Conservation (phyloP, 1,140 invertebrate genomes). For the Asobara japonica region DNA sequence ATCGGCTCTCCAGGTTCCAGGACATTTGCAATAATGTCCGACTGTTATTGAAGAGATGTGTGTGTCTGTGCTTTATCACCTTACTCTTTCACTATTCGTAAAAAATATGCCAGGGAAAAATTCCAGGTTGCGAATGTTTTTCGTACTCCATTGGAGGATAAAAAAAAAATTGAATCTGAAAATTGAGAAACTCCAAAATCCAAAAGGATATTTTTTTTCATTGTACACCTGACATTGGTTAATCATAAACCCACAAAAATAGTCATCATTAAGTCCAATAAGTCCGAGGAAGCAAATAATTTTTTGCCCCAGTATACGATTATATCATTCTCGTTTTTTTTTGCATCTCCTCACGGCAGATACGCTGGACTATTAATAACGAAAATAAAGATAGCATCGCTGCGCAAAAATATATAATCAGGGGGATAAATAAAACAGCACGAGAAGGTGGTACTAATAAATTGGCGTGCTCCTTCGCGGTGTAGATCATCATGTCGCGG, state of each 20-base stretch:
- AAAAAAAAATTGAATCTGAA: too few relatives aligned
- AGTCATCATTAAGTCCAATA: background rate
- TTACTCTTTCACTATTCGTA: too few relatives aligned
- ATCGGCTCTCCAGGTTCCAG: too few relatives aligned
- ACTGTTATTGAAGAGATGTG: too few relatives aligned
- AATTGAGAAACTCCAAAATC: too few relatives aligned
- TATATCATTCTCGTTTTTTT: too few relatives aligned
- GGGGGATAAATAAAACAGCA: slow-evolving; percentile 42
- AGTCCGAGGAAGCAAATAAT: background rate
- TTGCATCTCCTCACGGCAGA: background rate
- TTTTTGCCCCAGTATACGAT: background rate
- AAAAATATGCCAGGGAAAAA: too few relatives aligned
- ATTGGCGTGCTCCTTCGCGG: slow-evolving; percentile 45
- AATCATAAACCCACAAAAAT: background rate
- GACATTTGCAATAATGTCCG: too few relatives aligned
- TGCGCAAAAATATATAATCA: slow-evolving; percentile 19
- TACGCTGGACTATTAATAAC: background rate
- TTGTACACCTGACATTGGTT: slow-evolving; percentile 16
- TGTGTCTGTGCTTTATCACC: too few relatives aligned
- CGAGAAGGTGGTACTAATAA: slow-evolving; percentile 52
- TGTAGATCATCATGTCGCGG: slow-evolving; percentile 57
- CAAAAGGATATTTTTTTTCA: too few relatives aligned
- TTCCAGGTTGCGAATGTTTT: too few relatives aligned
- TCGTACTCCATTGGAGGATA: too few relatives aligned
- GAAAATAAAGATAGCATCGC: background rate